These are phyloP conservation scores for Drosophila parabipectinata DNA, from an alignment of 1,140 invertebrate species.

Conservation along the genomic window DNA sequence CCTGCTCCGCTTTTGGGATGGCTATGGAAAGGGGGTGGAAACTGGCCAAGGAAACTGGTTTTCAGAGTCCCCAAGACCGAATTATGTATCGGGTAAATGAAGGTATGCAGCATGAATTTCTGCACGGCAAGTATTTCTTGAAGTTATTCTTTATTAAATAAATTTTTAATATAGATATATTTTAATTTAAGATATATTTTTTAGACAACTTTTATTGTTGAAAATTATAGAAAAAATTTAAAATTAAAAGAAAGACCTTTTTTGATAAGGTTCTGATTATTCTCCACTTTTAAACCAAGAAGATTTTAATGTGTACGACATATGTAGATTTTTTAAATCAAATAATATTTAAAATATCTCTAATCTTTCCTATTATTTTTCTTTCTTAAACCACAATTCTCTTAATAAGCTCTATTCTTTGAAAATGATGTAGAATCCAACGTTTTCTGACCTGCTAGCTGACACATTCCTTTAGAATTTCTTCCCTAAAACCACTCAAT, in stretches of 20 bases:
- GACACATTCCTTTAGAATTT: not conserved
- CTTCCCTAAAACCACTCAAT: slow-evolving; percentile 5
- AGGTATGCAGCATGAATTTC: slow-evolving; percentile 34
- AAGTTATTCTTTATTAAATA: not conserved
- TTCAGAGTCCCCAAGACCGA: slow-evolving; percentile 39
- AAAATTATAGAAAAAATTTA: too few relatives aligned
- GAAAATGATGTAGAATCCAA: slow-evolving; percentile 14
- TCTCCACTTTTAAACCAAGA: not conserved
- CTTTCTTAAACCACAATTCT: slow-evolving; percentile 7
- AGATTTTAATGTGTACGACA: too few relatives aligned
- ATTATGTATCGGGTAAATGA: slow-evolving; percentile 49
- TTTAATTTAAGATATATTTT: too few relatives aligned
- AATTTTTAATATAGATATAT: too few relatives aligned
- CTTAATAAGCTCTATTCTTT: slow-evolving; percentile 21
- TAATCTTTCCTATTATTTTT: not conserved
- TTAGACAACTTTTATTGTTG: too few relatives aligned
- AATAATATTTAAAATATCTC: not conserved
- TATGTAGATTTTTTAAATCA: too few relatives aligned
- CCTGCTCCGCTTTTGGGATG: slow-evolving; percentile 24
- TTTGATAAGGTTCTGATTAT: not conserved
- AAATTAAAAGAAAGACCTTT: too few relatives aligned
- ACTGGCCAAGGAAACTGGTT: slow-evolving; percentile 52
- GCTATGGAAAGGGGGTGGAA: slow-evolving; percentile 4
- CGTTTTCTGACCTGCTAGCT: slow-evolving; percentile 3
- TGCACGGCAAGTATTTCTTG: not conserved